Percentiles rank a stretch among this genome's conserved stretches.
Evolutionary conservation across 1,140 invertebrate genomes (phyloP).

Genomic region (Brachionus rotundiformis): DNA sequence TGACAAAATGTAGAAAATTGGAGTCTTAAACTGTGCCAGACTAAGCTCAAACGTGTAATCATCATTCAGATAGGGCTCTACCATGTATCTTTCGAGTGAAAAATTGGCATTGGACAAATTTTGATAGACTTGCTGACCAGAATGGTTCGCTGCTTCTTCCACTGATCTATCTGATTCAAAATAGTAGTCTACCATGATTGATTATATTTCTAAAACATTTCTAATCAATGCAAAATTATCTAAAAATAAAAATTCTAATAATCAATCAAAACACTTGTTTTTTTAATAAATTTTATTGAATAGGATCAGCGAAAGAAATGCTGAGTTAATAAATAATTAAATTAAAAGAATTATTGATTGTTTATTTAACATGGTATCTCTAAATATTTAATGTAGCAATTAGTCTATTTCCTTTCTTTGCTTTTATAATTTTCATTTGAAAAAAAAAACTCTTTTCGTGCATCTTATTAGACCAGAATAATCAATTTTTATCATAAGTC

Average conservation of each 20-base stretch:
- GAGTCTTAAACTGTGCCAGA: neutral
- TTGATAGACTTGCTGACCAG: neutral
- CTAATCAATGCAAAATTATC: no score
- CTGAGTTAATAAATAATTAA: neutral
- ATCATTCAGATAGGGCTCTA: neutral
- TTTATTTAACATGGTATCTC: conserved; percentile 39
- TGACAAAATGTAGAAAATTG: neutral
- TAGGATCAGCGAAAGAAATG: no score
- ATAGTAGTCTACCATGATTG: neutral
- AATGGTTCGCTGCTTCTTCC: neutral
- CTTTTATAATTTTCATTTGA: neutral
- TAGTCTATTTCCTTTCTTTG: conserved; percentile 16
- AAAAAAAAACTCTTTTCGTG: neutral
- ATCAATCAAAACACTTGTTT: no score
- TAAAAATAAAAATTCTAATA: no score
- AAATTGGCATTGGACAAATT: neutral
- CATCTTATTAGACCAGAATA: neutral
- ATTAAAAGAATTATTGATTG: conserved; percentile 12
- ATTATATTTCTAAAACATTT: neutral
- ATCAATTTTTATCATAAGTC: neutral
- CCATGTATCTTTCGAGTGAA: neutral
- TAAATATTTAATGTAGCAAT: conserved; percentile 27
- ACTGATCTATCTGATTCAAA: neutral
- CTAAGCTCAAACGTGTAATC: neutral
- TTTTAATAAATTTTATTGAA: no score